Conservation (phyloP, 1,140 invertebrate species). For the Telenomus remus region DNA sequence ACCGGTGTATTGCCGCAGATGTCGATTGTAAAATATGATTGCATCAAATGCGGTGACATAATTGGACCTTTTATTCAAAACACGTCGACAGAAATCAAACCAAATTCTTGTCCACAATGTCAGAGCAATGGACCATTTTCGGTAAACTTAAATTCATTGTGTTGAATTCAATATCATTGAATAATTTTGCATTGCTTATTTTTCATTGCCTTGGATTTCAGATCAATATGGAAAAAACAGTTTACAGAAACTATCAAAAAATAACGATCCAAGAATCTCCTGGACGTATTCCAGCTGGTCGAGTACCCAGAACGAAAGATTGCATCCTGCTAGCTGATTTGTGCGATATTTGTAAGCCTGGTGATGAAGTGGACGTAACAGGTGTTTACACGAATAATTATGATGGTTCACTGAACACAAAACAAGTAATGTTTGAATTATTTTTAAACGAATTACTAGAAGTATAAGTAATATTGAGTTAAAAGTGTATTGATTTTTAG, state of each 20-base stretch:
- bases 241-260: slow-evolving; percentile 99
- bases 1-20: slow-evolving; percentile 97
- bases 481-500: no score
- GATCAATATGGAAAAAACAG: slow-evolving; percentile 96
- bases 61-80: slow-evolving; percentile 97
- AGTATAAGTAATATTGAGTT: no score
- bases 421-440: slow-evolving; percentile 77
- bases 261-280: slow-evolving; percentile 98
- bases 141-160: no score
- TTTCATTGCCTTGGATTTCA: slow-evolving; percentile 72
- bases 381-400: slow-evolving; percentile 99
- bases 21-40: slow-evolving; percentile 97
- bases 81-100: slow-evolving; percentile 95
- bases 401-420: slow-evolving; percentile 97
- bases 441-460: no score
- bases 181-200: not conserved
- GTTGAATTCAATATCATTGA: no score
- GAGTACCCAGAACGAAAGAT: slow-evolving; percentile 98
- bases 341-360: slow-evolving; percentile 97
- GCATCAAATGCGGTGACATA: slow-evolving; percentile 95
- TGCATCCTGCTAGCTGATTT: slow-evolving; percentile 96
- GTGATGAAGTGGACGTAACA: slow-evolving; percentile 96
- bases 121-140: slow-evolving; percentile 97
- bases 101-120: slow-evolving; percentile 97
- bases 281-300: slow-evolving; percentile 92